Evolutionary conservation across 2,113 vertebrate species (phyloP).

Genomic region (Crotalus viridis): DNA sequence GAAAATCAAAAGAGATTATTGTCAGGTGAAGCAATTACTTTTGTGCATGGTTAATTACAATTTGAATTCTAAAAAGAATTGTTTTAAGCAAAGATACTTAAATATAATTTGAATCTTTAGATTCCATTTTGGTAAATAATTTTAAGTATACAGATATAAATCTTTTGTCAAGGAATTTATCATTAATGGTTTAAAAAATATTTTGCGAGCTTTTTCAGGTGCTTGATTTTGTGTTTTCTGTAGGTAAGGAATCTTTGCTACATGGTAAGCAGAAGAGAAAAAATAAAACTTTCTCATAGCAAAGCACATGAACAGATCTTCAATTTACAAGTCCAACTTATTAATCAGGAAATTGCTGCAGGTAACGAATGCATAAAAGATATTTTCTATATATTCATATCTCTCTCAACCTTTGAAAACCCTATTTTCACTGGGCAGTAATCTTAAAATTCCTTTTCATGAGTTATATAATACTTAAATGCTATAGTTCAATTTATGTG

Average conservation of each 20-base stretch:
- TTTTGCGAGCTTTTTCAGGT: neutral
- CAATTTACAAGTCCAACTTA: conserved; percentile 86
- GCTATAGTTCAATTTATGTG: neutral
- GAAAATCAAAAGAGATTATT: neutral
- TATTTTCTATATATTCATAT: neutral
- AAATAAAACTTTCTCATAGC: conserved; percentile 91
- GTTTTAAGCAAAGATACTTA: neutral
- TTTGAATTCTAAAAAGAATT: neutral
- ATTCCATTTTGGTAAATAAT: neutral
- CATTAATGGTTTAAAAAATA: neutral
- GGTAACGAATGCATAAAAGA: conserved; percentile 62
- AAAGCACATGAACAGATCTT: conserved; percentile 97
- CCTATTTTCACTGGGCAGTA: neutral
- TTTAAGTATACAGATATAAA: neutral
- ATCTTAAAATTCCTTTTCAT: neutral
- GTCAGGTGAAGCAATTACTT: neutral
- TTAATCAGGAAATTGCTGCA: conserved; percentile 84
- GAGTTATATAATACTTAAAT: neutral
- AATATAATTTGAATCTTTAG: neutral
- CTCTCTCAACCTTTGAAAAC: neutral
- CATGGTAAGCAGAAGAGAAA: conserved; percentile 98
- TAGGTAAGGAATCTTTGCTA: conserved; percentile 98
- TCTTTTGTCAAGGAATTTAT: neutral
- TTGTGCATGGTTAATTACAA: neutral
- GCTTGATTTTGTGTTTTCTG: conserved; percentile 5